Conservation (phyloP, 2,888 invertebrate genomes). For the Endomychus coccineus region DNA sequence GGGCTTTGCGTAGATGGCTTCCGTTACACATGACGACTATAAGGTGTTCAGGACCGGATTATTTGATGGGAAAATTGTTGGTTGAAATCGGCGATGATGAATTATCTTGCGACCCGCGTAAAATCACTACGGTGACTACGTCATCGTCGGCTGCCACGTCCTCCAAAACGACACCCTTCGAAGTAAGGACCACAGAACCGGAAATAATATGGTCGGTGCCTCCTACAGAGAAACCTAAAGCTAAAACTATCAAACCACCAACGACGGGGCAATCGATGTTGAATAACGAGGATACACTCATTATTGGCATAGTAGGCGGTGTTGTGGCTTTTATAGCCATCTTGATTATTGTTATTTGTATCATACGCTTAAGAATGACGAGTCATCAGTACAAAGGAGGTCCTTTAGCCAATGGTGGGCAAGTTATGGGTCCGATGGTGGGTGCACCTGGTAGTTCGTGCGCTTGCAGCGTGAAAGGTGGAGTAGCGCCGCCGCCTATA, state of each 20-base stretch:
- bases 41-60: conserved; percentile 61
- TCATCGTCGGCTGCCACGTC: conserved; percentile 46
- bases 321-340: conserved; percentile 87
- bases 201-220: conserved; percentile 87
- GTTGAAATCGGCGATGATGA: conserved; percentile 75
- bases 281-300: conserved; percentile 84
- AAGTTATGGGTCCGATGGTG: conserved; percentile 40
- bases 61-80: conserved; percentile 59
- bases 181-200: conserved; percentile 64
- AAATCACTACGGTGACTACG: conserved; percentile 44
- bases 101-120: conserved; percentile 65
- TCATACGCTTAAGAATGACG: conserved; percentile 54
- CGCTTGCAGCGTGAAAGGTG: conserved; percentile 45
- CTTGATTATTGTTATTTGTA: conserved; percentile 81
- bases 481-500: conserved; percentile 44
- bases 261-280: conserved; percentile 53
- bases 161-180: conserved; percentile 44
- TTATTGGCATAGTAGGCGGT: conserved; percentile 90
- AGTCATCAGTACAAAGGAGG: conserved; percentile 53
- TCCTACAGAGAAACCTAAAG: conserved; percentile 52
- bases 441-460: conserved; percentile 50
- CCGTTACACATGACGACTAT: conserved; percentile 55
- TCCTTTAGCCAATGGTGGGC: conserved; percentile 21
- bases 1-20: conserved; percentile 73
- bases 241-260: conserved; percentile 51